phyloP scores from a whole-genome alignment of 2,113 vertebrate genomes.

The Columba janthina region DNA sequence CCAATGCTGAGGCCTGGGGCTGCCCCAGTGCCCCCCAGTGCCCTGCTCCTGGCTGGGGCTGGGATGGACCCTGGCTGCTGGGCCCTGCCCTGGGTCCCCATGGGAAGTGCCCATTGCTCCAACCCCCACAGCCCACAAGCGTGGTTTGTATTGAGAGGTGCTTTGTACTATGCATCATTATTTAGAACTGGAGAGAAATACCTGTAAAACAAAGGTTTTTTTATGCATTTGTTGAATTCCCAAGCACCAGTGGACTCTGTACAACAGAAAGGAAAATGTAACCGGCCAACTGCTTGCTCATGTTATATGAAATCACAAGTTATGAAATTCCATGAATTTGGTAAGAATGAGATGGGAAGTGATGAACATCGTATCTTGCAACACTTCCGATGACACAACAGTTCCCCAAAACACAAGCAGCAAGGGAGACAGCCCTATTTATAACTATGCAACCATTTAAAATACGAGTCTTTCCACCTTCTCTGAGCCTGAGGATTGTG shows the following conservation, averaged over 20 bases:
- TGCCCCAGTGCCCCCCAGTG: fast-evolving
- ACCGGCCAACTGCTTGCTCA: neutral
- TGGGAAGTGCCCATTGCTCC: fast-evolving
- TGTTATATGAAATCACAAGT: neutral
- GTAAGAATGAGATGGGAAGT: conserved; percentile 19
- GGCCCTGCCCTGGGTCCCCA: too few relatives aligned
- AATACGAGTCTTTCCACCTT: neutral
- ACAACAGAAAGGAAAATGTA: neutral
- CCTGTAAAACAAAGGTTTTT: neutral
- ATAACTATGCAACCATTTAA: neutral
- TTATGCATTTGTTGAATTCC: neutral
- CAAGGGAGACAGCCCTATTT: neutral
- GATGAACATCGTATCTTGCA: neutral
- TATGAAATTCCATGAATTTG: neutral
- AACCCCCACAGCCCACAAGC: neutral
- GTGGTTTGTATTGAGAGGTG: neutral
- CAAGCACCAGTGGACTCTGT: neutral
- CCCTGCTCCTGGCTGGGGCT: neutral
- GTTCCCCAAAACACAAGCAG: neutral
- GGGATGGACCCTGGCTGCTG: neutral
- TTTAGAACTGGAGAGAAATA: neutral
- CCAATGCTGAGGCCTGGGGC: fast-evolving
- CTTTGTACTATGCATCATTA: neutral
- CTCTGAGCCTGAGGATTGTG: neutral
- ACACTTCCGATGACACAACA: conserved; percentile 4